These are phyloP conservation scores for Baccha elongata DNA, from an alignment of 2,888 invertebrate species.

Conservation along the genomic window DNA sequence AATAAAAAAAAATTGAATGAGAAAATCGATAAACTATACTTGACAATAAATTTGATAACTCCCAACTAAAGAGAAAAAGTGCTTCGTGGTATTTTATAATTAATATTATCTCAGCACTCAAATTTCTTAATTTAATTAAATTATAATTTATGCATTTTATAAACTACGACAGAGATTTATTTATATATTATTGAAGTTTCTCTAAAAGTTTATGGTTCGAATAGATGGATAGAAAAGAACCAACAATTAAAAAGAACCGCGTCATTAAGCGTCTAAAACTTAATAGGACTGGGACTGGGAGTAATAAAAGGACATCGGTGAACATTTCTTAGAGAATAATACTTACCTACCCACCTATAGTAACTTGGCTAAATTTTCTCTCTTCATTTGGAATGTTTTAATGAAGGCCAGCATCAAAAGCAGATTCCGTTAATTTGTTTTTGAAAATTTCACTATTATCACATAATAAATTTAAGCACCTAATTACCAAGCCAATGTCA, in stretches of 20 bases:
- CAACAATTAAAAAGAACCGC: slow-evolving; percentile 3
- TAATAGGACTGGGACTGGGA: neutral
- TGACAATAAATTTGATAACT: no score
- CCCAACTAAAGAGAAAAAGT: no score
- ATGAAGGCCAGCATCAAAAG: slow-evolving; percentile 42
- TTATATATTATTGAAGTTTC: neutral
- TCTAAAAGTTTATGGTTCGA: neutral
- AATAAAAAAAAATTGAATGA: no score
- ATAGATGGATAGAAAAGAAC: neutral
- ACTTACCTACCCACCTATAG: neutral
- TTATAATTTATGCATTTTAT: no score
- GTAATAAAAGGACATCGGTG: neutral
- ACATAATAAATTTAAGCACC: slow-evolving; percentile 69
- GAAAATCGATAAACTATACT: no score
- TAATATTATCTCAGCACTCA: no score
- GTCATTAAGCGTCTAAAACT: slow-evolving; percentile 1
- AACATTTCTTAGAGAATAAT: slow-evolving; percentile 8
- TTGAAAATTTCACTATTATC: slow-evolving; percentile 63
- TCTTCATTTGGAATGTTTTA: slow-evolving; percentile 21
- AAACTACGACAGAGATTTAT: no score
- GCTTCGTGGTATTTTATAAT: no score
- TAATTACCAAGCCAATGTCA: slow-evolving; percentile 59
- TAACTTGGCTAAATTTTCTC: slow-evolving; percentile 2
- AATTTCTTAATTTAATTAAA: no score
- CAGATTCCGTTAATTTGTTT: slow-evolving; percentile 67